These are phyloP conservation scores for Cantharis nigra DNA, from an alignment of 2,888 invertebrate species.

Conservation along the genomic window DNA sequence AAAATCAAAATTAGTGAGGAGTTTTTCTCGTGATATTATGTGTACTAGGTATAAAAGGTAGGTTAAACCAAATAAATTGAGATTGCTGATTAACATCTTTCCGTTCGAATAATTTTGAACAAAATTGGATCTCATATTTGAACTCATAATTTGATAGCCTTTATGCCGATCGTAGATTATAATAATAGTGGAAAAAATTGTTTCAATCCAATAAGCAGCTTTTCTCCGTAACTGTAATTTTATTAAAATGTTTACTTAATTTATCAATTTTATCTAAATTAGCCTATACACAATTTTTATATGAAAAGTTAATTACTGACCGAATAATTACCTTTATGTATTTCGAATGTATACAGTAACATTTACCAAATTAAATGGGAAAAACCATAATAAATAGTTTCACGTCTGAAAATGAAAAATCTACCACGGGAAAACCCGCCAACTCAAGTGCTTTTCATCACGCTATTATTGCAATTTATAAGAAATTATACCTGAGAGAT, in stretches of 20 bases:
- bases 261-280: background rate
- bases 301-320: background rate
- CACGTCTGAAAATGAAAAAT: slow-evolving; percentile 1
- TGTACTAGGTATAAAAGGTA: background rate
- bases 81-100: background rate
- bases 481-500: background rate
- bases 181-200: background rate
- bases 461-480: background rate
- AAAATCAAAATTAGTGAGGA: background rate
- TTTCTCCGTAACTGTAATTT: background rate
- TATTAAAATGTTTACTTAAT: background rate
- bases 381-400: slow-evolving; percentile 11
- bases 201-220: background rate
- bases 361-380: background rate
- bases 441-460: slow-evolving; percentile 1
- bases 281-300: background rate
- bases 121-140: background rate
- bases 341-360: background rate
- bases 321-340: background rate
- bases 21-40: background rate
- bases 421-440: background rate
- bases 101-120: background rate
- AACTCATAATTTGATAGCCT: background rate
- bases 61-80: background rate
- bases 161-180: background rate